phyloP scores from a whole-genome alignment of 2,113 vertebrate genomes.

The Dipodomys spectabilis region DNA sequence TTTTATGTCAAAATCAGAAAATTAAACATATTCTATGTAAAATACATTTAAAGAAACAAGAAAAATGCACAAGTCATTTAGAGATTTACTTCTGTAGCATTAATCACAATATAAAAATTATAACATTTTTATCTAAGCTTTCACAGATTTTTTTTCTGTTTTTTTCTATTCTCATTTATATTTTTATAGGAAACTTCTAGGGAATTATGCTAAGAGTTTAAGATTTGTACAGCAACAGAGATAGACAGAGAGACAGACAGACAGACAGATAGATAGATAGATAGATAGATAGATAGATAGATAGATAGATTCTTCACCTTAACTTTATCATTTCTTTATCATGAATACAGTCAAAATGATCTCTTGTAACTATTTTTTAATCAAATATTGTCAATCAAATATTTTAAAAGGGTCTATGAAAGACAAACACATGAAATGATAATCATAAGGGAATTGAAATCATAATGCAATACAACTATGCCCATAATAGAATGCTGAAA shows the following conservation, averaged over 20 bases:
- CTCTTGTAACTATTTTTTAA: background rate
- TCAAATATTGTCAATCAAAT: background rate
- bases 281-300: background rate
- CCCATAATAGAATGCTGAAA: background rate
- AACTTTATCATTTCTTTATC: background rate
- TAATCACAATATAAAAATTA: background rate
- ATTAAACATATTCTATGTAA: conserved; percentile 4
- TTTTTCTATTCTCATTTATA: background rate
- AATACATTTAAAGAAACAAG: conserved; percentile 10
- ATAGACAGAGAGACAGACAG: background rate
- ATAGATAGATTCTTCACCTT: background rate
- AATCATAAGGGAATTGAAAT: background rate
- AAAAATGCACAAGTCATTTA: background rate
- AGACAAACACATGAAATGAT: background rate
- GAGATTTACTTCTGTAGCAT: background rate
- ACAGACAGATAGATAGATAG: background rate
- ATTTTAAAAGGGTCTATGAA: background rate
- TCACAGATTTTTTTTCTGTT: background rate
- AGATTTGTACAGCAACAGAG: background rate
- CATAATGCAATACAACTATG: background rate
- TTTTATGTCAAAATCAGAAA: conserved; percentile 32
- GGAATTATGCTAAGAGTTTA: background rate
- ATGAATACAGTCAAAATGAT: background rate
- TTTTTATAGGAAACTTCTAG: background rate
- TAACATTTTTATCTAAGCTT: background rate